phyloP scores from a whole-genome alignment of 2,797 vertebrate genomes.

The Clarias pachynema region DNA sequence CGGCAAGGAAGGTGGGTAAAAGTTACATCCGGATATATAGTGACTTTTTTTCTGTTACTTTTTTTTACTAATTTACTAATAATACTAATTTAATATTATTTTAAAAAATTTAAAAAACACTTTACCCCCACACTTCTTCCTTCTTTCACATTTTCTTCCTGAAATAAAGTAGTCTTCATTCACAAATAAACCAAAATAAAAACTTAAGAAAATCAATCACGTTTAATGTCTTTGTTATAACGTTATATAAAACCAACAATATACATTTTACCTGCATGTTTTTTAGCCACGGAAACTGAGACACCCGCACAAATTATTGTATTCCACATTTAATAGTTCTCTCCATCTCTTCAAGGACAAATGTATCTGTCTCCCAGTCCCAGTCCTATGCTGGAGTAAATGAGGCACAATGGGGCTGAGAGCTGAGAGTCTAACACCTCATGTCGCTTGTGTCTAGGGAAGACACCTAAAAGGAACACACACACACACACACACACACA shows the following conservation, averaged over 20 bases:
- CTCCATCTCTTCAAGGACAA: constrained; percentile 21
- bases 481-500: background rate
- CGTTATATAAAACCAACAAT: background rate
- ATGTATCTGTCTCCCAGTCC: constrained; percentile 17
- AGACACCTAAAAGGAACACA: constrained; percentile 41
- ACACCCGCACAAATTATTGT: background rate
- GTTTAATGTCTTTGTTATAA: background rate
- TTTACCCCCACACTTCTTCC: too few relatives aligned
- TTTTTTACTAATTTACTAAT: background rate
- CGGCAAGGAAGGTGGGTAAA: constrained; percentile 60
- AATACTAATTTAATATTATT: background rate
- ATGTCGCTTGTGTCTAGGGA: background rate
- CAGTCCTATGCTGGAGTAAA: constrained; percentile 25
- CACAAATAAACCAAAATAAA: background rate
- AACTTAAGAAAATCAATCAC: background rate
- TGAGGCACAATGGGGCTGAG: constrained; percentile 25
- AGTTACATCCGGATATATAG: constrained; percentile 72
- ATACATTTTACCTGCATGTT: background rate
- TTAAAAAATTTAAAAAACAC: background rate
- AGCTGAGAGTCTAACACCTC: constrained; percentile 6
- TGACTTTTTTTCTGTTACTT: constrained; percentile 17
- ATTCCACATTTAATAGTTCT: background rate
- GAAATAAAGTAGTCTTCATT: background rate
- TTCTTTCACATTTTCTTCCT: too few relatives aligned
- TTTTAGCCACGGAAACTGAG: background rate